Evolutionary conservation across 2,888 invertebrate genomes (phyloP).

Genomic region (Epinotia demarniana): DNA sequence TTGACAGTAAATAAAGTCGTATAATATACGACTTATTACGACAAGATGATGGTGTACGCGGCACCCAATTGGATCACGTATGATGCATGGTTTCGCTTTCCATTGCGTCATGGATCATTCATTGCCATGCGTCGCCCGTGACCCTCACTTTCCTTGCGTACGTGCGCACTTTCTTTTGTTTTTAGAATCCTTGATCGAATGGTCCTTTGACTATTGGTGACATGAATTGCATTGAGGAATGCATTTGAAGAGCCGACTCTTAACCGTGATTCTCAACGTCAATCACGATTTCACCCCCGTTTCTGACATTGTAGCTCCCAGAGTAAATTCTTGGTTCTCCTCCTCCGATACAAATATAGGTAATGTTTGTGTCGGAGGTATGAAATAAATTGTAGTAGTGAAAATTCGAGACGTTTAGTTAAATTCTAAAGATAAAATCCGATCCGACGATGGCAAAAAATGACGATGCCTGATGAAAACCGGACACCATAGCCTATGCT

Average conservation of each 20-base stretch:
- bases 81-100: constrained; percentile 43
- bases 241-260: not conserved
- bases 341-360: too few species aligned
- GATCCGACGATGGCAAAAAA: too few species aligned
- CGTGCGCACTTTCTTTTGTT: constrained; percentile 67
- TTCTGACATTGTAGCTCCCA: too few species aligned
- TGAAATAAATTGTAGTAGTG: too few species aligned
- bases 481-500: too few species aligned
- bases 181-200: constrained; percentile 43
- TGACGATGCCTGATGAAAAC: too few species aligned
- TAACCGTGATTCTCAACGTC: not conserved
- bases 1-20: not conserved
- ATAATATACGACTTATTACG: not conserved
- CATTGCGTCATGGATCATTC: constrained; percentile 48
- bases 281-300: not conserved
- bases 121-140: constrained; percentile 68
- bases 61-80: constrained; percentile 30
- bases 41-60: not conserved
- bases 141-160: constrained; percentile 64
- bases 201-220: not conserved
- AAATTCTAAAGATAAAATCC: too few species aligned
- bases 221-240: constrained; percentile 7
- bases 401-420: too few species aligned
- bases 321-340: too few species aligned
- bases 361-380: too few species aligned